phyloP scores from a whole-genome alignment of 2,797 vertebrate species.

The Anabas testudineus region DNA sequence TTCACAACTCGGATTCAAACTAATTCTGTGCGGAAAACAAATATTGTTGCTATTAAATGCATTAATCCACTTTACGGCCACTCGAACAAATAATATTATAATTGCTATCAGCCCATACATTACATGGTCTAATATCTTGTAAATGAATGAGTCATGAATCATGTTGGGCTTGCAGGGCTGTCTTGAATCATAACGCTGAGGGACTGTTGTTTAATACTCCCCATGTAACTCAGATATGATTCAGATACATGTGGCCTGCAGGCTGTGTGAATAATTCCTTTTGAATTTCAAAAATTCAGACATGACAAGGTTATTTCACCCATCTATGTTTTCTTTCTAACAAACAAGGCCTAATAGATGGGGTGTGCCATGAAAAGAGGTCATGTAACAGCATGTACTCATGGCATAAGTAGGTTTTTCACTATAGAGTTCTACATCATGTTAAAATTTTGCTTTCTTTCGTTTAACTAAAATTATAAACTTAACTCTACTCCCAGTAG shows the following conservation, averaged over 20 bases:
- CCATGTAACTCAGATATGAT: conserved; percentile 51
- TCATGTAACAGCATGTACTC: conserved; percentile 6
- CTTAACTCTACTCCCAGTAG: neutral
- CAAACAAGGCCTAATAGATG: conserved; percentile 23
- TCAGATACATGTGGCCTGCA: conserved; percentile 46
- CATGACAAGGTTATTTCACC: conserved; percentile 51
- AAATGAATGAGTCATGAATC: conserved; percentile 21
- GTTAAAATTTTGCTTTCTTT: conserved; percentile 6
- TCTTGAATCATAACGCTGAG: conserved; percentile 44
- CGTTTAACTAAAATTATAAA: neutral
- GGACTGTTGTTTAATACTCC: conserved; percentile 48
- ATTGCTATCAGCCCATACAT: neutral
- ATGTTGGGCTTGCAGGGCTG: conserved; percentile 15
- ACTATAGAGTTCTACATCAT: neutral
- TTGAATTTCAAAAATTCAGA: conserved; percentile 58
- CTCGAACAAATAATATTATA: neutral
- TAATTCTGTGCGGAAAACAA: too few species aligned
- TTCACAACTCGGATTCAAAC: too few species aligned
- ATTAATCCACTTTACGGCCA: neutral
- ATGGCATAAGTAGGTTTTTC: neutral
- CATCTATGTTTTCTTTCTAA: conserved; percentile 41
- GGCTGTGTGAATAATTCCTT: conserved; percentile 72
- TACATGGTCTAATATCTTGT: neutral
- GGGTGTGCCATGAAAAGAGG: neutral
- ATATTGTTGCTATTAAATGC: too few species aligned